These are phyloP conservation scores for Polymixis lichenea DNA, from an alignment of 2,888 invertebrate species.

Conservation along the genomic window DNA sequence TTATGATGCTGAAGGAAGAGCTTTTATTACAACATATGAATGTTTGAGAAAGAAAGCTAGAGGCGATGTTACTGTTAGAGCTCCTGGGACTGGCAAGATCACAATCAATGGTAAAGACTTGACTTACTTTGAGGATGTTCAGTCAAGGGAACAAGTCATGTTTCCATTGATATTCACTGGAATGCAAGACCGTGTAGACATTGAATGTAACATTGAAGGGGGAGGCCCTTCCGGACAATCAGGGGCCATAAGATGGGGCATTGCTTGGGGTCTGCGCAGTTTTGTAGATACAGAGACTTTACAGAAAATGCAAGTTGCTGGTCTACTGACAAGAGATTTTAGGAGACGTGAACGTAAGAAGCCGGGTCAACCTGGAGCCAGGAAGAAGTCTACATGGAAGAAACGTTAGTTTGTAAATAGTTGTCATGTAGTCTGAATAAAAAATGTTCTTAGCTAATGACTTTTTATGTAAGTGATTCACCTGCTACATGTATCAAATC, in stretches of 20 bases:
- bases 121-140: conserved; percentile 93
- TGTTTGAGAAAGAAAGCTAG: conserved; percentile 93
- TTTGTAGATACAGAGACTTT: conserved; percentile 94
- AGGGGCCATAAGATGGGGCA: conserved; percentile 97
- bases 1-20: conserved; percentile 93
- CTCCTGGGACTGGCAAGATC: conserved; percentile 96
- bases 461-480: not conserved
- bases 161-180: conserved; percentile 96
- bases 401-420: conserved; percentile 91
- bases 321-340: conserved; percentile 95
- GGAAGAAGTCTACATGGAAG: conserved; percentile 98
- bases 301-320: conserved; percentile 97
- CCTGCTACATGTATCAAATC: not conserved
- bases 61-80: conserved; percentile 94
- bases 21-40: conserved; percentile 93
- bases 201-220: conserved; percentile 94
- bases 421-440: conserved; percentile 37
- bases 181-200: conserved; percentile 94
- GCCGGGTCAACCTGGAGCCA: conserved; percentile 97
- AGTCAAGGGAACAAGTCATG: conserved; percentile 95
- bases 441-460: conserved; percentile 24
- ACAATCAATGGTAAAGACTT: conserved; percentile 95
- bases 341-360: conserved; percentile 96
- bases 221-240: conserved; percentile 95
- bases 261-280: conserved; percentile 95